Evolutionary conservation across 2,888 invertebrate species (phyloP), one percentile per base, ranked within the genome.

Genomic region (Gortyna flavago): DNA sequence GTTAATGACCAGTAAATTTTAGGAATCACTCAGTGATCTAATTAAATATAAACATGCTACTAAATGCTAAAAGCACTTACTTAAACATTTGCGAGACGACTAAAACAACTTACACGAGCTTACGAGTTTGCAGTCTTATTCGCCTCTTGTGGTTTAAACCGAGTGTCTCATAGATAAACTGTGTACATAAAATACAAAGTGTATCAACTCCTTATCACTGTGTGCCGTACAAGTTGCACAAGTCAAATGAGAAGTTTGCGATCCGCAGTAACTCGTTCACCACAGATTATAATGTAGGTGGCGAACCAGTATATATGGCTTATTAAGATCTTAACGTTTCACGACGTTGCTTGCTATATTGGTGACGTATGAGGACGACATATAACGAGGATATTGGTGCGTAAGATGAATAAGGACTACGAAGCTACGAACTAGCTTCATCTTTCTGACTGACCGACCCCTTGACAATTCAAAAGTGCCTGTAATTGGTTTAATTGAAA

Each of bases 181-280:
- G 51, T 38, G 74, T 32, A 71, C 70, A 76, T 70, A 68, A 75
- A 77, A 64, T 74, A 75, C 65, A 64, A 77, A 82, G 75, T 77
- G 75, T 88, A 76, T 77, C 68, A 83, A 83, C 59, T 72, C 13
- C 75, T 80, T 83, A 86, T 88, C 88, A 69, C 72, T n/a, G 57
- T 64, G 70, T 86, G 65, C 76, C 70, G 71, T 62, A 84, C 72
- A 80, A 80, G 68, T 83, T 75, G 62, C 62, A 71, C 71, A 64
- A 83, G 76, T 77, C 78, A 74, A 79, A 77, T 72, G 72, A 54
- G 73, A 85, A 83, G 75, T 80, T 84, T 61, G 69, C 35, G 41
- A 72, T 71, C 72, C 72, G n/a, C 59, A 72, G 66, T 65, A 86
- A 72, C 79, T 70, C n/a, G 64, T 35, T 83, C 48, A 82, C 67